Conservation (phyloP, 2,797 vertebrate genomes). For the Dermochelys coriacea region DNA sequence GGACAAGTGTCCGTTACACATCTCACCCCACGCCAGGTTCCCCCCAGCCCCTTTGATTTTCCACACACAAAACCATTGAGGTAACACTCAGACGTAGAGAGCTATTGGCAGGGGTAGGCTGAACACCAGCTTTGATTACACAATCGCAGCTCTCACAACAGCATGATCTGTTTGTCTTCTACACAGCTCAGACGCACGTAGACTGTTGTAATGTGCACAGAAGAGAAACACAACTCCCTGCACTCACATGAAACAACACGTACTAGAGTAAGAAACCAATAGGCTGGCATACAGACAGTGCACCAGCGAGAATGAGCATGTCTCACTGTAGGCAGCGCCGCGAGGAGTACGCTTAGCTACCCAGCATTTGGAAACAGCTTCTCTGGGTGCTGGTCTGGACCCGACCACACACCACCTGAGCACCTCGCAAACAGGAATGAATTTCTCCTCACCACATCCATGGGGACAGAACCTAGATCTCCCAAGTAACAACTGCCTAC, state of each 20-base stretch:
- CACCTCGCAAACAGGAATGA: too few species aligned
- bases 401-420: too few species aligned
- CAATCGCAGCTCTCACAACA: background rate
- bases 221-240: background rate
- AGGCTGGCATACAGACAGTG: background rate
- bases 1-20: background rate
- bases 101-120: rapidly evolving
- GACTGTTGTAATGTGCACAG: background rate
- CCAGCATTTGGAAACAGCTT: too few species aligned
- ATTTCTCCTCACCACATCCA: too few species aligned
- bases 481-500: background rate
- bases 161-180: background rate
- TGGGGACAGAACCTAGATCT: background rate
- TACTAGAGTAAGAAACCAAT: background rate
- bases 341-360: background rate
- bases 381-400: background rate
- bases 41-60: background rate
- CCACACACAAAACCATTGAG: background rate
- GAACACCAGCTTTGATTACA: background rate
- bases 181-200: background rate
- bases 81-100: background rate
- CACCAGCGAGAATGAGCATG: rapidly evolving
- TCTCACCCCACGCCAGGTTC: background rate
- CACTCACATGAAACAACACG: background rate
- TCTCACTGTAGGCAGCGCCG: background rate